phyloP scores from a whole-genome alignment of 2,888 invertebrate genomes.

The Hartigia nigra region DNA sequence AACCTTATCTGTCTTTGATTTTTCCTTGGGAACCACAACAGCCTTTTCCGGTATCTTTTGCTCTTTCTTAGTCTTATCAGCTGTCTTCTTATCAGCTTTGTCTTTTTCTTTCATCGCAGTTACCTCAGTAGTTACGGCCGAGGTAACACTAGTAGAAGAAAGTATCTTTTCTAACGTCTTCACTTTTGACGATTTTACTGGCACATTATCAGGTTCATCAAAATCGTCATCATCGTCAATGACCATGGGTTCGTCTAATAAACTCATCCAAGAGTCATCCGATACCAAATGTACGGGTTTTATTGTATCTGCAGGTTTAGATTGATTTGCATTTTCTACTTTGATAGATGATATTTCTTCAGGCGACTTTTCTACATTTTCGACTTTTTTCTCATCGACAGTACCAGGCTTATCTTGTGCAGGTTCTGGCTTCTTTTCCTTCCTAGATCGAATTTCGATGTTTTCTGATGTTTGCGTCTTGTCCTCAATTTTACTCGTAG shows the following conservation, averaged over 20 bases:
- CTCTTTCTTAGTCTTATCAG: constrained; percentile 12
- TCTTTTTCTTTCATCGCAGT: neutral
- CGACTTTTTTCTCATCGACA: neutral
- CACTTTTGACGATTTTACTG: neutral
- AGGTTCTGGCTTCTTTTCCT: neutral
- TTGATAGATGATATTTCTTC: neutral
- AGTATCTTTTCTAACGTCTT: neutral
- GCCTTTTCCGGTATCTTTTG: constrained; percentile 26
- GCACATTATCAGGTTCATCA: constrained; percentile 10
- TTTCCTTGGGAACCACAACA: constrained; percentile 31
- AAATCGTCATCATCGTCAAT: constrained; percentile 46
- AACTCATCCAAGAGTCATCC: constrained; percentile 49
- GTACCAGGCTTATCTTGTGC: neutral
- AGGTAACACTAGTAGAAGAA: neutral
- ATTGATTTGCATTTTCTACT: neutral
- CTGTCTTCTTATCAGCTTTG: constrained; percentile 4
- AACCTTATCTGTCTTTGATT: constrained; percentile 13
- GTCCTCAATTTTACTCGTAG: neutral
- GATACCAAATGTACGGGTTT: constrained; percentile 33
- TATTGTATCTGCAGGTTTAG: neutral
- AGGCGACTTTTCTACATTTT: neutral
- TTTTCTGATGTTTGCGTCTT: neutral
- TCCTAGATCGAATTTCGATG: neutral
- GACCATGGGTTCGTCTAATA: constrained; percentile 50
- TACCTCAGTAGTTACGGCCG: neutral